Evolutionary conservation across 2,888 invertebrate species (phyloP).

Genomic region (Eubasilissa splendida): DNA sequence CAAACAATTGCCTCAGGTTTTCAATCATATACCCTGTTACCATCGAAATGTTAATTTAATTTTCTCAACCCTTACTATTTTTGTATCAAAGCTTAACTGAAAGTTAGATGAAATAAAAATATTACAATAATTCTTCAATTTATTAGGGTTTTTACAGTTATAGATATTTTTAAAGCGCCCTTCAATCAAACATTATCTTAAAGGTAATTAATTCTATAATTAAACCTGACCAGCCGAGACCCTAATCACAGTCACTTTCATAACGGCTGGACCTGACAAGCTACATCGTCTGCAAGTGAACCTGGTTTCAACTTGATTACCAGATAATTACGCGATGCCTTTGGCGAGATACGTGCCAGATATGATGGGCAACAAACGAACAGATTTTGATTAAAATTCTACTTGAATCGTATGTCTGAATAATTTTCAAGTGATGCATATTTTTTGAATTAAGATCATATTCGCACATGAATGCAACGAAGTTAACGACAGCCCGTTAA

Average conservation of each 20-base stretch:
- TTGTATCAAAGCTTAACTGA: not conserved
- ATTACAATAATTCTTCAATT: not conserved
- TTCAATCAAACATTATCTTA: not conserved
- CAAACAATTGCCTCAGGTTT: too few relatives aligned
- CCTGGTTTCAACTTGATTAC: conserved; percentile 11
- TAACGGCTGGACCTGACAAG: conserved; percentile 7
- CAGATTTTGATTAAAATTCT: not conserved
- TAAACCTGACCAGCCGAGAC: not conserved
- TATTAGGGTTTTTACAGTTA: not conserved
- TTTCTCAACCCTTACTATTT: not conserved
- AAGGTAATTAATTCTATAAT: not conserved
- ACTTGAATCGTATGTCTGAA: too few relatives aligned
- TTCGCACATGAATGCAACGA: too few relatives aligned
- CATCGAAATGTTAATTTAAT: too few relatives aligned
- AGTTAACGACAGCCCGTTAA: too few relatives aligned
- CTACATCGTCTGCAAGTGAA: not conserved
- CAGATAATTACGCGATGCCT: not conserved
- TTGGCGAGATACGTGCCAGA: not conserved
- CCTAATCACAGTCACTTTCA: not conserved
- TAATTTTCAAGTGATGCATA: too few relatives aligned
- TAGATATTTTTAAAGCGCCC: conserved; percentile 8
- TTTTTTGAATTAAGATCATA: too few relatives aligned
- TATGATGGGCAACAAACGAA: not conserved
- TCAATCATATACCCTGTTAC: too few relatives aligned
- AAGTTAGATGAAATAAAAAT: not conserved